These are phyloP conservation scores for Coryphaenoides rupestris DNA, from an alignment of 2,113 vertebrate species.

Conservation along the genomic window DNA sequence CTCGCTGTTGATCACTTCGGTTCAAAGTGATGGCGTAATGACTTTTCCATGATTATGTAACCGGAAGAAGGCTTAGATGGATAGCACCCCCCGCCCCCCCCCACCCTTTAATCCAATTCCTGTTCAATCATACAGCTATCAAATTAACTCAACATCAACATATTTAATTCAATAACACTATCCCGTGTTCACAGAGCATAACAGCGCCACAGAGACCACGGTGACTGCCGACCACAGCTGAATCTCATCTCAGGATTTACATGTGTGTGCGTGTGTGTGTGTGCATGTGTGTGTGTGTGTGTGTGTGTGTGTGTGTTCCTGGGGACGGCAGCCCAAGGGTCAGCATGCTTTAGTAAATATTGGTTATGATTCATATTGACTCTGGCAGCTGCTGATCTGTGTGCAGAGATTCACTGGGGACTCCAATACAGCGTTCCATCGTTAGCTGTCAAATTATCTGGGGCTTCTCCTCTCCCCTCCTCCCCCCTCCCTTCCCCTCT, in stretches of 20 bases:
- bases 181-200: conserved; percentile 22
- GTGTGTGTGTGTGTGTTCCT: conserved; percentile 43
- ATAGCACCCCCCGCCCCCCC: too few species aligned
- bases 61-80: too few species aligned
- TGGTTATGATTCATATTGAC: conserved; percentile 72
- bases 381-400: conserved; percentile 69
- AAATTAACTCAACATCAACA: too few species aligned
- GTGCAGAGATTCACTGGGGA: conserved; percentile 58
- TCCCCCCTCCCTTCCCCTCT: conserved; percentile 29
- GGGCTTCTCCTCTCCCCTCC: not conserved
- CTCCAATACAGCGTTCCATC: conserved; percentile 65
- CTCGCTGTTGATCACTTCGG: too few species aligned
- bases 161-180: too few species aligned
- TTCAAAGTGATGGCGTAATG: too few species aligned
- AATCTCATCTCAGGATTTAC: conserved; percentile 43
- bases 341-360: conserved; percentile 68
- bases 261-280: too few species aligned
- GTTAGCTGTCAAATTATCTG: conserved; percentile 65
- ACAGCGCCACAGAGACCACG: conserved; percentile 20
- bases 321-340: conserved; percentile 50
- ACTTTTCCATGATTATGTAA: too few species aligned
- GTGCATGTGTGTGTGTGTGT: not conserved
- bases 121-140: conserved; percentile 2
- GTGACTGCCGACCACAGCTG: conserved; percentile 42
- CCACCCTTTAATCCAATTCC: too few species aligned